phyloP scores from a whole-genome alignment of 2,113 vertebrate genomes.

The Mixornis gularis region DNA sequence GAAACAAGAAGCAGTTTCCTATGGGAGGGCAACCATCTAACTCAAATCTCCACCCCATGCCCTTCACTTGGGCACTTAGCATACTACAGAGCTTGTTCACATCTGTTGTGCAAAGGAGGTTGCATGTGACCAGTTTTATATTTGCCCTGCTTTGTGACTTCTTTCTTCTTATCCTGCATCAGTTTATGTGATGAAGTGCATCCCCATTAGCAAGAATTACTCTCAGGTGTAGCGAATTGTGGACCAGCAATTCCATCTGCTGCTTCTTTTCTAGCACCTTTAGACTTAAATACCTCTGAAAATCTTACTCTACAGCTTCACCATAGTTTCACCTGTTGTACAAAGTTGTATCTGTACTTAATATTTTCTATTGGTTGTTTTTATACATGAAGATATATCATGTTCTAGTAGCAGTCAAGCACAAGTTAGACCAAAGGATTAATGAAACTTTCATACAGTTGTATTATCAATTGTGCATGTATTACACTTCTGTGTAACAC shows the following conservation, averaged over 20 bases:
- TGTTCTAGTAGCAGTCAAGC: not conserved
- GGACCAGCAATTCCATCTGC: not conserved
- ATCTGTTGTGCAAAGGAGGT: not conserved
- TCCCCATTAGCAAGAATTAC: not conserved
- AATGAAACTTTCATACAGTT: not conserved
- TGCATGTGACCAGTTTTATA: not conserved
- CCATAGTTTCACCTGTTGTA: not conserved
- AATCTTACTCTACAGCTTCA: not conserved
- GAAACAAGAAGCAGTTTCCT: not conserved
- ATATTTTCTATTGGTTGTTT: not conserved
- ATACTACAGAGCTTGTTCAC: not conserved
- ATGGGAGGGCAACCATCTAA: not conserved
- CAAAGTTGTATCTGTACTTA: not conserved
- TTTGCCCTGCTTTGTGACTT: not conserved
- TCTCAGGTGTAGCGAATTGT: not conserved
- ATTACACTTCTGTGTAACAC: not conserved
- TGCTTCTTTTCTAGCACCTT: not conserved
- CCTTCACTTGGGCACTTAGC: rapidly evolving
- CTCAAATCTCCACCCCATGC: rapidly evolving
- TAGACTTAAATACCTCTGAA: not conserved
- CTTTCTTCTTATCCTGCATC: not conserved
- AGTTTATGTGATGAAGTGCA: not conserved
- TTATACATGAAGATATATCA: not conserved
- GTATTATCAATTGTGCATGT: not conserved
- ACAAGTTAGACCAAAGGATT: not conserved